A percentile compares a stretch with the other conserved stretches of the same genome.
Evolutionary conservation across 1,140 invertebrate genomes (phyloP).

Genomic region (Drosophila gunungcola): DNA sequence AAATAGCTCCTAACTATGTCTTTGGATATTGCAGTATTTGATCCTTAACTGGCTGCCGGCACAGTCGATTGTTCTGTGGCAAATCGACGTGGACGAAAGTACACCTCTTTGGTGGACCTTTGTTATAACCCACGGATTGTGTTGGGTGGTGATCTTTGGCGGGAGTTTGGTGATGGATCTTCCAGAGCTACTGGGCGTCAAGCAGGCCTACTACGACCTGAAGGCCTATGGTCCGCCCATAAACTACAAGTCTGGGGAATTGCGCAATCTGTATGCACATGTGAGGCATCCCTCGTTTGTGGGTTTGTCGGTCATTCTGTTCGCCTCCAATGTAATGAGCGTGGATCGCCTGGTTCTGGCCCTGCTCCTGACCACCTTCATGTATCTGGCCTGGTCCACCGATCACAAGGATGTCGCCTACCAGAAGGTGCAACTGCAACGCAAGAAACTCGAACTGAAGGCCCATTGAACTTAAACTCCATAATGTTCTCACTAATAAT

Average conservation of each 20-base stretch:
- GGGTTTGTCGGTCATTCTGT: constrained; percentile 74
- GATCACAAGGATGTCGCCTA: constrained; percentile 85
- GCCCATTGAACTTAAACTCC: constrained; percentile 25
- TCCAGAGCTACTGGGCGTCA: constrained; percentile 87
- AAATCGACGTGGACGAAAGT: constrained; percentile 84
- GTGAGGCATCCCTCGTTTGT: constrained; percentile 83
- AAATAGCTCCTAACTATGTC: constrained; percentile 11
- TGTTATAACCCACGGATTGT: constrained; percentile 85
- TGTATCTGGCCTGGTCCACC: constrained; percentile 86
- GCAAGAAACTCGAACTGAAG: constrained; percentile 65
- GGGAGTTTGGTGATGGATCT: constrained; percentile 88
- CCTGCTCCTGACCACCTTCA: constrained; percentile 85
- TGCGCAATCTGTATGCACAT: constrained; percentile 72
- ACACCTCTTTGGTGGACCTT: constrained; percentile 85
- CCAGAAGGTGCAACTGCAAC: constrained; percentile 75
- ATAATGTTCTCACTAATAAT: background rate
- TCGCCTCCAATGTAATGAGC: constrained; percentile 79
- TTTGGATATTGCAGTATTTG: constrained; percentile 61
- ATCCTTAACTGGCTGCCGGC: constrained; percentile 85
- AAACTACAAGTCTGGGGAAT: constrained; percentile 67
- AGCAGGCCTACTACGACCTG: constrained; percentile 85
- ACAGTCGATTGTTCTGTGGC: constrained; percentile 85
- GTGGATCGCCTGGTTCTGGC: constrained; percentile 86
- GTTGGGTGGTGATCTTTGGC: constrained; percentile 87
- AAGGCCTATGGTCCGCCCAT: constrained; percentile 59